Percentiles rank a stretch among this genome's conserved stretches.
Evolutionary conservation across 2,797 vertebrate species (phyloP).

Genomic region (Smutsia temminckii): DNA sequence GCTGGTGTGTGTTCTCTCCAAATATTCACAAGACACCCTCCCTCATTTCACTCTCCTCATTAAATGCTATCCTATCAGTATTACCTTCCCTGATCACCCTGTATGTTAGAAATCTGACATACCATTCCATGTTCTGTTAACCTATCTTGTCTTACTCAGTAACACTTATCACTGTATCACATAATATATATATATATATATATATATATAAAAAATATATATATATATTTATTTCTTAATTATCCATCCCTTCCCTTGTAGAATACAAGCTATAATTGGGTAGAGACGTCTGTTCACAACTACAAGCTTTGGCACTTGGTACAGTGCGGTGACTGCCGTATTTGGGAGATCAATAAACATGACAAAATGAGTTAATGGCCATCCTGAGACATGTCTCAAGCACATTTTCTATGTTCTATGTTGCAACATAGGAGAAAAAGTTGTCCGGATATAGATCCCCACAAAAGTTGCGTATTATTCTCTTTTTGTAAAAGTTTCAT

Average conservation of each 20-base stretch:
- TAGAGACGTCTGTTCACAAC: neutral
- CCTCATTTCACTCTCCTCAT: neutral
- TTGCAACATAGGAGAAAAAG: neutral
- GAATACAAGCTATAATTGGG: neutral
- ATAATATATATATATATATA: no score
- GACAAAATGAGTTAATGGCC: neutral
- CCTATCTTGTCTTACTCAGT: neutral
- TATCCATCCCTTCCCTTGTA: neutral
- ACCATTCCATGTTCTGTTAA: neutral
- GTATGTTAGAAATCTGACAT: neutral
- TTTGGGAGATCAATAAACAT: neutral
- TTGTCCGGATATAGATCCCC: neutral
- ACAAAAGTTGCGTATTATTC: neutral
- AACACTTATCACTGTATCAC: neutral
- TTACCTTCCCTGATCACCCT: neutral
- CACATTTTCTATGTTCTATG: neutral
- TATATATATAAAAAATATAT: no score
- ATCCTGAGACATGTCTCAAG: neutral
- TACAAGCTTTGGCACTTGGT: neutral
- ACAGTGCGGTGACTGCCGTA: accelerated
- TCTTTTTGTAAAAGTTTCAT: neutral
- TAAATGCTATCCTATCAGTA: neutral
- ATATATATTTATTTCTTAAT: neutral
- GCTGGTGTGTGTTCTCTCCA: neutral
- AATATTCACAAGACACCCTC: neutral